Percentiles rank a stretch among this genome's conserved stretches.
Conservation (phyloP, 2,113 vertebrate species). For the Salvator merianae region DNA sequence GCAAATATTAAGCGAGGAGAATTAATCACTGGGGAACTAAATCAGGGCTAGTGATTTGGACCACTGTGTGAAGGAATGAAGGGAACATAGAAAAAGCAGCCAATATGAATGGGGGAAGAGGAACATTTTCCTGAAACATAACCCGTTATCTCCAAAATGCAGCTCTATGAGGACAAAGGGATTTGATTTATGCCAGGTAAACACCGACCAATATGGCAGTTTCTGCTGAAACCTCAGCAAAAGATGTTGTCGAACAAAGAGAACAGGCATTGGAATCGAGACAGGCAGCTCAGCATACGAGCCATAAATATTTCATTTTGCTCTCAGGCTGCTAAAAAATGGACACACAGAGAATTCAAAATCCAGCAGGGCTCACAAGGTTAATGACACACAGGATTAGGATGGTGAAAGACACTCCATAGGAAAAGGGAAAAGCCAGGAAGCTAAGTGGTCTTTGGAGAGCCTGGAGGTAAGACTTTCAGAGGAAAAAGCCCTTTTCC, state of each 20-base stretch:
- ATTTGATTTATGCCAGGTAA: constrained; percentile 18
- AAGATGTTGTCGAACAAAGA: constrained; percentile 15
- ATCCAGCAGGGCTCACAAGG: constrained; percentile 23
- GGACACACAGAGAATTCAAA: constrained; percentile 18
- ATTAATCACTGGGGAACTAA: not conserved
- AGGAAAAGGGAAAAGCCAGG: not conserved
- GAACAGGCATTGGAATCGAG: constrained; percentile 33
- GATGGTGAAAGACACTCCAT: not conserved
- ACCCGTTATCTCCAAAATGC: constrained; percentile 9
- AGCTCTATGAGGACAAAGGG: not conserved
- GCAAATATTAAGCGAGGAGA: not conserved
- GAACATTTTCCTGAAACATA: not conserved
- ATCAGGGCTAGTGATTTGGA: not conserved
- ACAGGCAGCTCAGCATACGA: constrained; percentile 12
- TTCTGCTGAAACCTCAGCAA: not conserved
- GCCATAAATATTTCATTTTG: constrained; percentile 49
- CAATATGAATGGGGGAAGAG: not conserved
- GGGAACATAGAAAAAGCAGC: no score
- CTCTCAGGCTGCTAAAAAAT: constrained; percentile 22
- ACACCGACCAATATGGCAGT: not conserved
- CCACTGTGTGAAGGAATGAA: not conserved
- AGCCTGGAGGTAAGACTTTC: no score
- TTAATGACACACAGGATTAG: constrained; percentile 13
- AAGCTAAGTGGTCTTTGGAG: no score
- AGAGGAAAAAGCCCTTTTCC: no score